Conservation (phyloP, 2,113 vertebrate genomes). For the Syngnathus floridae region DNA sequence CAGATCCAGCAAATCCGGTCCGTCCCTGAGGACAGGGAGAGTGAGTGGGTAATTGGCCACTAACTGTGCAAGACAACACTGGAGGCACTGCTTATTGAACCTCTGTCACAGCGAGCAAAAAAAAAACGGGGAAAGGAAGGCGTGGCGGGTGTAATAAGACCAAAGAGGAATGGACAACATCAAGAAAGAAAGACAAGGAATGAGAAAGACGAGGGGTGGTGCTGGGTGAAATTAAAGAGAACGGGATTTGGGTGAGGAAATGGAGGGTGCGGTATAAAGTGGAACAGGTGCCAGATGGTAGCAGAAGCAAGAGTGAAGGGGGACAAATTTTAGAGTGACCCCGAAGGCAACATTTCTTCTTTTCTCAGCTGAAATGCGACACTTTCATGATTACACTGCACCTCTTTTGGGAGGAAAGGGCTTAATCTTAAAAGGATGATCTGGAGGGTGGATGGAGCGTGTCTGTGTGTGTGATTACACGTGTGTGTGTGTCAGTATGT, state of each 20-base stretch:
- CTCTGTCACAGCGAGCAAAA: slow-evolving; percentile 41
- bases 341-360: slow-evolving; percentile 37
- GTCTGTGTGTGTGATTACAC: not conserved
- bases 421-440: slow-evolving; percentile 59
- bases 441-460: slow-evolving; percentile 8
- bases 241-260: not conserved
- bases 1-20: slow-evolving; percentile 62
- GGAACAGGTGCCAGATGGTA: not conserved
- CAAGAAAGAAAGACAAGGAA: slow-evolving; percentile 9
- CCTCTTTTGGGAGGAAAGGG: slow-evolving; percentile 11
- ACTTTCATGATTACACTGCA: slow-evolving; percentile 62
- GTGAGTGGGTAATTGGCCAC: slow-evolving; percentile 68
- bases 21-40: slow-evolving; percentile 54
- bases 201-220: not conserved
- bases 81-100: slow-evolving; percentile 60
- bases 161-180: slow-evolving; percentile 27
- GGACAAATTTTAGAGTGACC: slow-evolving; percentile 47
- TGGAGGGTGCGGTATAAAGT: not conserved
- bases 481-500: not conserved
- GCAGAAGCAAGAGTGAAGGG: slow-evolving; percentile 16
- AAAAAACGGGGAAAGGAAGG: slow-evolving; percentile 7
- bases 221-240: slow-evolving; percentile 15
- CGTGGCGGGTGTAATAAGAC: slow-evolving; percentile 32
- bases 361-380: slow-evolving; percentile 62
- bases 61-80: slow-evolving; percentile 59